Percentiles rank a stretch among this genome's conserved stretches.
Conservation (phyloP, 2,113 vertebrate species). For the Clarias gariepinus region DNA sequence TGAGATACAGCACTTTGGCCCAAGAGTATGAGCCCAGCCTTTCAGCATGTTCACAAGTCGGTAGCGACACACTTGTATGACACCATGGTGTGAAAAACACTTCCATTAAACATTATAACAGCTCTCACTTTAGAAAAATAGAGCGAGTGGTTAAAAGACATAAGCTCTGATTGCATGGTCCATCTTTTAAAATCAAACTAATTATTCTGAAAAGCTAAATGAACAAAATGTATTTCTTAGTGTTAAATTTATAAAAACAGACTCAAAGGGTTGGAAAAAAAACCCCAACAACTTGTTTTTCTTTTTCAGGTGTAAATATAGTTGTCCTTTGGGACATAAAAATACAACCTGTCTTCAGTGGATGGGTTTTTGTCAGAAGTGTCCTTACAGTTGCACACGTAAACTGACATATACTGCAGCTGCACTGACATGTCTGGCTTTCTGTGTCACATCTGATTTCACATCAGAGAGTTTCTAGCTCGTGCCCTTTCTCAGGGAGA, state of each 20-base stretch:
- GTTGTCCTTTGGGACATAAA: slow-evolving; percentile 46
- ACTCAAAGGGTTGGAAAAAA: background rate
- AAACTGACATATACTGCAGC: slow-evolving; percentile 47
- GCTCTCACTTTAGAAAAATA: background rate
- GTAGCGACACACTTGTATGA: no score
- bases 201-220: background rate
- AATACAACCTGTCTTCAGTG: slow-evolving; percentile 39
- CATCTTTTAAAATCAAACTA: background rate
- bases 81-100: background rate
- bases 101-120: background rate
- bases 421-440: slow-evolving; percentile 18
- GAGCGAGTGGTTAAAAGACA: background rate
- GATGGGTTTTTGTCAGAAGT: slow-evolving; percentile 42
- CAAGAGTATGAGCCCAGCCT: no score
- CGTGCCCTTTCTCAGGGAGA: background rate
- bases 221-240: background rate
- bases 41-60: no score
- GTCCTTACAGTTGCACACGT: slow-evolving; percentile 43
- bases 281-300: background rate
- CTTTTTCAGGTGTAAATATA: slow-evolving; percentile 29
- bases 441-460: slow-evolving; percentile 43
- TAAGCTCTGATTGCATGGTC: background rate
- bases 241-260: background rate
- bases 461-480: slow-evolving; percentile 38
- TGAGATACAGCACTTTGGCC: no score